Base-by-base conservation (phyloP, 1,140 invertebrate species). In the Drosophila eugracilis region DNA sequence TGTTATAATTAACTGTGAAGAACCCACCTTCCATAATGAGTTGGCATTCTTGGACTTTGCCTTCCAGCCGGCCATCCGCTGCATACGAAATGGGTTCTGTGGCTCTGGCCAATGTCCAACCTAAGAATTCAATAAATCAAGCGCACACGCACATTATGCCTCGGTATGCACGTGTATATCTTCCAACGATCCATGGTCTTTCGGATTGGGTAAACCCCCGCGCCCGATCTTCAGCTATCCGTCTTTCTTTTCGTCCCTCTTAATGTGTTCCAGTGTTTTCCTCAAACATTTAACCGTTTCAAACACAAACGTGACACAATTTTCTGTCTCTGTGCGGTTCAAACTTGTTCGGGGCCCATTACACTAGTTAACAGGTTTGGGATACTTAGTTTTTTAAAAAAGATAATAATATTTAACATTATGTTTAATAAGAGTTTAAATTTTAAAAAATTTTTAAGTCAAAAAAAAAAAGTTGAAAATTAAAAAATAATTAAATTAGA, bases 121-220 rank as follows among this genome's bases (percentile, higher is more conserved):
- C 21, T 17, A 42, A 81, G 74, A 81, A 75, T 88, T 78, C 63
- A 78, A 86, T 86, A 88, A 86, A 88, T 88, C 83, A 86, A 88
- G 72, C 67, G 81, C 81, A 88, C 81, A 88, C 81, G 83, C 83
- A 86, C 83, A 83, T 81, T 81, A 88, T 88, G 77, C 83, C 45
- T 75, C 42, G 78, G 83, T 74, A 86, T 86, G 78, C 78, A 60
- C 34, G 32, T 47, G 60, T 42, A 32, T 44, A 32, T 44, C 22
- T 36, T 34, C 41, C 41, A 22, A 17, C 42, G 54, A 71, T 54
- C 41, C 12, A 26, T 17, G 7, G 19, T 47, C 48, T 55, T 41
- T 42, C n/a, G 30, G 28, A 48, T 72, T 67, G 53, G 44, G 26
- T 21, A 66, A 36, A n/a, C 26, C 26, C 1, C 9, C 6, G 2